A percentile compares a stretch with the other conserved stretches of the same genome.
These are phyloP conservation scores for Orgyia antiqua DNA, from an alignment of 2,888 invertebrate species.

Conservation along the genomic window DNA sequence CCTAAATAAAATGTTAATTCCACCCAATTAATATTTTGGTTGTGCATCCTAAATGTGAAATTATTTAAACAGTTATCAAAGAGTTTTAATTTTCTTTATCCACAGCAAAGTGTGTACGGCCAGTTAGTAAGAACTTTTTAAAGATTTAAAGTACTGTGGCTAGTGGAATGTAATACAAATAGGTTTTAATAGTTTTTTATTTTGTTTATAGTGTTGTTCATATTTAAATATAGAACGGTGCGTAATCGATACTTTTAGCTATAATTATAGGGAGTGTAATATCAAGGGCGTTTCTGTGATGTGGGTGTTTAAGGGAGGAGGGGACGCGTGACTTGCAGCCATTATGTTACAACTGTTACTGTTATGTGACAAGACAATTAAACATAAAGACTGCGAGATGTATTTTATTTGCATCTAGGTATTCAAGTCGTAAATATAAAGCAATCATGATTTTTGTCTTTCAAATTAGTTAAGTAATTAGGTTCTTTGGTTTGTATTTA, in stretches of 20 bases:
- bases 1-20: constrained; percentile 65
- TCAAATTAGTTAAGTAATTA: too few species aligned
- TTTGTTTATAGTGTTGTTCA: constrained; percentile 30
- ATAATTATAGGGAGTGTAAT: constrained; percentile 33
- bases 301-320: constrained; percentile 29
- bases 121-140: background rate
- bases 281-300: constrained; percentile 35
- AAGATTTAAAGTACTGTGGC: constrained; percentile 13
- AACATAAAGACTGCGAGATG: constrained; percentile 9
- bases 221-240: constrained; percentile 34
- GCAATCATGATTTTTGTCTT: too few species aligned
- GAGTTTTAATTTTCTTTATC: background rate
- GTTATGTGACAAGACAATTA: constrained; percentile 20
- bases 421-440: too few species aligned
- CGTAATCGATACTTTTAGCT: constrained; percentile 45
- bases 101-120: too few species aligned
- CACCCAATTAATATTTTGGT: constrained; percentile 58
- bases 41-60: constrained; percentile 36
- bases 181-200: constrained; percentile 15
- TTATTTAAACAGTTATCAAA: constrained; percentile 23
- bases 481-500: too few species aligned
- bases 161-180: constrained; percentile 14
- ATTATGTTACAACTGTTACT: constrained; percentile 34
- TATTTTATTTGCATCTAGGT: constrained; percentile 15
- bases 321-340: constrained; percentile 35